Evolutionary conservation across 2,888 invertebrate species (phyloP).

Genomic region (Cephus spinipes): DNA sequence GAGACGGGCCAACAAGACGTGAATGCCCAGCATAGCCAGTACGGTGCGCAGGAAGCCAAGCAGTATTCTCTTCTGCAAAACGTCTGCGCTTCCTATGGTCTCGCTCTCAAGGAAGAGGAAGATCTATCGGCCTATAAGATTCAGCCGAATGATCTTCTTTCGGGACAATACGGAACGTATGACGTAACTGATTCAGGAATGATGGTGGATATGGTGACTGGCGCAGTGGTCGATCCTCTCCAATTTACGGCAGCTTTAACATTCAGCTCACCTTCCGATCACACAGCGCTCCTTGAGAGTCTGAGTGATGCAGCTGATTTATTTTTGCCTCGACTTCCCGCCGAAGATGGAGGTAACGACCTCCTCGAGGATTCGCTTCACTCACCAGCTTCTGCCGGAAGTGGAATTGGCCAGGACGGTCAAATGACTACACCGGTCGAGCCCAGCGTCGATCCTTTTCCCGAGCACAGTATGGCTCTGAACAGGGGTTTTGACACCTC

Average conservation of each 20-base stretch:
- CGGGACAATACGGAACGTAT: slow-evolving; percentile 73
- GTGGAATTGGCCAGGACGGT: slow-evolving; percentile 57
- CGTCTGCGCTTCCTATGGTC: slow-evolving; percentile 80
- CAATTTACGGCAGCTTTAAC: slow-evolving; percentile 87
- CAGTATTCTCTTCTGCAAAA: slow-evolving; percentile 85
- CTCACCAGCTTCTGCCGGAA: slow-evolving; percentile 72
- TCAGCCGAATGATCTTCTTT: slow-evolving; percentile 74
- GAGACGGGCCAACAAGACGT: slow-evolving; percentile 77
- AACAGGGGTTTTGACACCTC: slow-evolving; percentile 41
- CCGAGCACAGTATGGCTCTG: slow-evolving; percentile 76
- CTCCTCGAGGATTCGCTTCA: slow-evolving; percentile 77
- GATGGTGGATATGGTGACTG: slow-evolving; percentile 85
- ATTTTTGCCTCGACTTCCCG: slow-evolving; percentile 78
- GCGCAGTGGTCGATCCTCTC: slow-evolving; percentile 81
- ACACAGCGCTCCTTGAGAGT: slow-evolving; percentile 78
- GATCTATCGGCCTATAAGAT: slow-evolving; percentile 81
- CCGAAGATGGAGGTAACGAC: slow-evolving; percentile 74
- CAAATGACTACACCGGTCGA: slow-evolving; percentile 76
- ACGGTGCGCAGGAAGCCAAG: slow-evolving; percentile 69
- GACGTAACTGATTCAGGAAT: slow-evolving; percentile 77
- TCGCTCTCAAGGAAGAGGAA: slow-evolving; percentile 84
- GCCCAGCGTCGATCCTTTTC: slow-evolving; percentile 77
- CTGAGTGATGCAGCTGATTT: slow-evolving; percentile 85
- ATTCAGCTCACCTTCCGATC: slow-evolving; percentile 82
- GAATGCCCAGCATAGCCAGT: slow-evolving; percentile 62